Evolutionary conservation across 2,888 invertebrate species (phyloP).

Genomic region (Petrolisthes manimaculis): DNA sequence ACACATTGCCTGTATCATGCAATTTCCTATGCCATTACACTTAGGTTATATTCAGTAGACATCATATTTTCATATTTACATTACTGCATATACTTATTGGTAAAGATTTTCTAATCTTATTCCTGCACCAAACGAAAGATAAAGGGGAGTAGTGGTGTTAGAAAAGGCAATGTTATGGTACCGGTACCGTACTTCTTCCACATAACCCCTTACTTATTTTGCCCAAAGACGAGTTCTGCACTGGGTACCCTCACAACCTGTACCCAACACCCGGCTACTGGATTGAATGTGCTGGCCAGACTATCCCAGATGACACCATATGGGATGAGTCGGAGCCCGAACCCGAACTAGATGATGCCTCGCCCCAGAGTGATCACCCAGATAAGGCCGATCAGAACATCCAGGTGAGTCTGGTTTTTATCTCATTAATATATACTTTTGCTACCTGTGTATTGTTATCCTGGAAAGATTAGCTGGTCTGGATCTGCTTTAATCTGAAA

Average conservation of each 20-base stretch:
- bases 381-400: slow-evolving; percentile 63
- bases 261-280: slow-evolving; percentile 93
- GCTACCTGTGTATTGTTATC: background rate
- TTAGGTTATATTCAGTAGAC: no score
- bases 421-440: background rate
- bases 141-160: no score
- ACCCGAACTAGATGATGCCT: slow-evolving; percentile 64
- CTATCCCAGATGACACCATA: slow-evolving; percentile 82
- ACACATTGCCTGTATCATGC: background rate
- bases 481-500: no score
- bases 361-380: slow-evolving; percentile 61
- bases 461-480: background rate
- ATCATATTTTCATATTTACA: no score
- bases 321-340: slow-evolving; percentile 81
- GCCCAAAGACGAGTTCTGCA: slow-evolving; percentile 87
- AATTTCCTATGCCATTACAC: no score
- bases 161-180: no score
- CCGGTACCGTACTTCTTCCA: no score
- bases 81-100: no score
- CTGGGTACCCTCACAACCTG: slow-evolving; percentile 91
- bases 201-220: no score
- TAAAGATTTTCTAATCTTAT: no score
- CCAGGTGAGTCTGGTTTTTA: slow-evolving; percentile 37
- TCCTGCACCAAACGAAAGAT: no score
- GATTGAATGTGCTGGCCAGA: slow-evolving; percentile 95